Conservation (phyloP, 2,113 vertebrate genomes). For the Microcebus murinus region DNA sequence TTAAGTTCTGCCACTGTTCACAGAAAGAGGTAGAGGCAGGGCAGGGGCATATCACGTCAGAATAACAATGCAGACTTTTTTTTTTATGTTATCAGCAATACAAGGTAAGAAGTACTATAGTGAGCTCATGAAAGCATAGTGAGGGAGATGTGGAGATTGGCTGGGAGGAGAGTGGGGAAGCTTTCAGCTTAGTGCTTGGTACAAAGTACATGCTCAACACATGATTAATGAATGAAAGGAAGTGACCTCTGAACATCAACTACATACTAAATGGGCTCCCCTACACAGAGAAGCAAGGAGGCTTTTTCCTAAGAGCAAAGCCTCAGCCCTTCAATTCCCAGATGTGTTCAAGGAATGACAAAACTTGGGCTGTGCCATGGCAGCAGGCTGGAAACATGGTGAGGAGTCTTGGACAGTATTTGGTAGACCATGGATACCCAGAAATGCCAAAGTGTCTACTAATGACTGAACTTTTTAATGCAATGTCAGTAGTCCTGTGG, state of each 20-base stretch:
- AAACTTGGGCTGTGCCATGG: not conserved
- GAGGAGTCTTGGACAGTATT: not conserved
- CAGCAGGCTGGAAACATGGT: not conserved
- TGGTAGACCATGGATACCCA: not conserved
- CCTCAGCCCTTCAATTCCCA: too few relatives aligned
- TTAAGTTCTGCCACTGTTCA: not conserved
- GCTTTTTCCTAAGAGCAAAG: not conserved
- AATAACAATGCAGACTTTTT: not conserved
- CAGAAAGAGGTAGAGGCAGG: not conserved
- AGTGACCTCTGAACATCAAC: not conserved
- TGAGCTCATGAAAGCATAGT: not conserved
- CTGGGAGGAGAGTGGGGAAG: not conserved
- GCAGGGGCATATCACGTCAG: accelerated
- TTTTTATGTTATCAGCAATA: not conserved
- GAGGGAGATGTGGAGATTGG: not conserved
- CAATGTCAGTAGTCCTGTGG: not conserved
- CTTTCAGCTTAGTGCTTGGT: not conserved
- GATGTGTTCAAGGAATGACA: not conserved
- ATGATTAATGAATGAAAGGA: not conserved
- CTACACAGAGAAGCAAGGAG: not conserved
- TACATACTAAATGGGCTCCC: not conserved
- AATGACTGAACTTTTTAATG: not conserved
- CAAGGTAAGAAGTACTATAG: not conserved
- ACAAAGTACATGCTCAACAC: not conserved
- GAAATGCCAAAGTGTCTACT: not conserved